Evolutionary conservation across 2,113 vertebrate genomes (phyloP), one percentile per base, ranked within the genome.

Genomic region (Meleagris gallopavo): DNA sequence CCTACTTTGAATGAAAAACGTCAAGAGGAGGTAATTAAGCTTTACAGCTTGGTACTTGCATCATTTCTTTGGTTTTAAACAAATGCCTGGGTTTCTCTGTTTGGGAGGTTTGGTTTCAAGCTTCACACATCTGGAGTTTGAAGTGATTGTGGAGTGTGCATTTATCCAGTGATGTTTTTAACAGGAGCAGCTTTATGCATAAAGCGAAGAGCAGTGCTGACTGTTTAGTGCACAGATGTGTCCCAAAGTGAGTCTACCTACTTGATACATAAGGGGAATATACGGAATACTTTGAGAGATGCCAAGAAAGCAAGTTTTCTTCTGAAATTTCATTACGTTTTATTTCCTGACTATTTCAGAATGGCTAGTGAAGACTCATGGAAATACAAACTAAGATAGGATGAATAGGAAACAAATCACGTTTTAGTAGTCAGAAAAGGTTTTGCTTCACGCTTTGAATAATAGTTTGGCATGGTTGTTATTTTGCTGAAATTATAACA

Each of bases 291-390:
- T 7, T 54, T 58, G 48, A 52, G 30, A 87, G 16, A 62, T 27
- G 9, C 2, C 25, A 65, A 67, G 25, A 78, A 64, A 64, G 4
- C 4, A 34, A 52, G 1, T 82, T 90, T 93, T 62, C 29, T 20
- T 81, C 21, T 83, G 77, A 61, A 1, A 7, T 75, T 46, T 82
- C 6, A 20, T 30, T 16, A 27, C 1, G 1, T 2, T 2, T 29
- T 17, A 69, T 72, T 38, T 75, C 13, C 19, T 80, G 11, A 66
- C 8, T 60, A 2, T 52, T 62, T 86, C 25, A n/a, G 74, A 83
- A 38, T 7, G 41, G 11, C 13, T 77, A 0, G 0, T 50, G 3
- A 5, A 38, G 3, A 2, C 2, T 55, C 72, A 41, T 24, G 24
- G 24, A 79, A 85, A 40, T 0, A 1, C n/a, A 91, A 58, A 32